Percentiles rank a stretch among this genome's conserved stretches.
Conservation (phyloP, 2,888 invertebrate genomes). For the Synanthedon andrenaeformis region DNA sequence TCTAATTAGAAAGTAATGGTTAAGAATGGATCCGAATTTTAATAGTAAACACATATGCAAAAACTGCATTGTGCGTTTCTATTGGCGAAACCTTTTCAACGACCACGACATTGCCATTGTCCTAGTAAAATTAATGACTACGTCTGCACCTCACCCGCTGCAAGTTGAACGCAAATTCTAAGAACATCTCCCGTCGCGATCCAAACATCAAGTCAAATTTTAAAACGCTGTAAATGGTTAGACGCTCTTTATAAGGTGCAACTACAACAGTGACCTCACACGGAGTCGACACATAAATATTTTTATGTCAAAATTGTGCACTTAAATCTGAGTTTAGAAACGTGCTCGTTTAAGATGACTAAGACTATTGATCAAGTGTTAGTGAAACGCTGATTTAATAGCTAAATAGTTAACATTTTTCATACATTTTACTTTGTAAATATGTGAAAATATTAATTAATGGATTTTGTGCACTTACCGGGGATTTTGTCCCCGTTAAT, state of each 20-base stretch:
- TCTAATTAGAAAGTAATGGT: too few species aligned
- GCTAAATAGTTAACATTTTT: too few species aligned
- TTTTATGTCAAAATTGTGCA: background rate
- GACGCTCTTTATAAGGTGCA: conserved; percentile 11
- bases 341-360: too few species aligned
- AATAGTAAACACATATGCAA: background rate
- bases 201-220: conserved; percentile 28
- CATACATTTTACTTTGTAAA: too few species aligned
- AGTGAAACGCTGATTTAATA: too few species aligned
- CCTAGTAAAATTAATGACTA: conserved; percentile 43
- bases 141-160: conserved; percentile 20
- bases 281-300: conserved; percentile 9
- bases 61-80: background rate
- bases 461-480: too few species aligned
- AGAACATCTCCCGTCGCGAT: conserved; percentile 45
- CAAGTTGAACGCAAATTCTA: conserved; percentile 20
- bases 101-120: conserved; percentile 33
- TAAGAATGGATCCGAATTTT: too few species aligned
- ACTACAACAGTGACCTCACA: conserved; percentile 27
- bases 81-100: conserved; percentile 36
- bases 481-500: too few species aligned
- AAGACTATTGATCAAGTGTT: too few species aligned
- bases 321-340: too few species aligned
- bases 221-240: conserved; percentile 32
- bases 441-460: too few species aligned